Base-by-base conservation (phyloP, 1,140 invertebrate genomes). In the Drosophila lacteicornis region DNA sequence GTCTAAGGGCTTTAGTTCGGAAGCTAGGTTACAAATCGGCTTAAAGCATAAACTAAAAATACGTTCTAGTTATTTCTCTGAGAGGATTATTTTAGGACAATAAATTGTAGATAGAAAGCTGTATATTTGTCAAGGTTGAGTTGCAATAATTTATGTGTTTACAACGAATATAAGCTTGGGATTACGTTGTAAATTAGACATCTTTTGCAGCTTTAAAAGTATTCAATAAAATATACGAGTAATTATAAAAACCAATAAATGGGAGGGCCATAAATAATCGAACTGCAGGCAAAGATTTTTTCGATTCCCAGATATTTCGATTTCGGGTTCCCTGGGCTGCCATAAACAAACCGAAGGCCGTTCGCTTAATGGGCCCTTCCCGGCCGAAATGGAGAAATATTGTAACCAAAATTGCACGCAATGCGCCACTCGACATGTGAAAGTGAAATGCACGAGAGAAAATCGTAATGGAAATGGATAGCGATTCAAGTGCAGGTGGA, bases 341-440 rank as follows among this genome's bases (percentile, higher is more conserved):
- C 50, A 73, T 60, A 60, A 73, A 73, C 30, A 27, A 49, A 38
- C 30, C 68, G 46, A 73, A 60, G 55, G 55, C 30, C 55, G 17
- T 22, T 19, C 19, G n/a, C 7, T 59, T 71, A 73, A 59, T 50
- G 46, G 45, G 9, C 17, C 17, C 27, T 40, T 38, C 4, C 42
- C 15, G 63, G 30, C 36, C 27, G 13, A 40, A 71, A 42, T 45
- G 38, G 45, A 19, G 70, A 60, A 60, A 60, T 73, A 74, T 73
- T 73, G 68, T 74, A 74, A 73, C 70, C 70, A 49, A 73, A 73
- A 74, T 74, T 36, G 46, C 70, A 73, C 55, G 70, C 70, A 73
- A 73, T 73, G 53, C 67, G 68, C n/a, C 45, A 73, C 67, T 73
- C 40, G 69, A 51, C 56, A 25, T 60, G 57, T 74, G 70, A 40